phyloP scores from a whole-genome alignment of 2,797 vertebrate genomes.

The Pseudopleuronectes americanus region DNA sequence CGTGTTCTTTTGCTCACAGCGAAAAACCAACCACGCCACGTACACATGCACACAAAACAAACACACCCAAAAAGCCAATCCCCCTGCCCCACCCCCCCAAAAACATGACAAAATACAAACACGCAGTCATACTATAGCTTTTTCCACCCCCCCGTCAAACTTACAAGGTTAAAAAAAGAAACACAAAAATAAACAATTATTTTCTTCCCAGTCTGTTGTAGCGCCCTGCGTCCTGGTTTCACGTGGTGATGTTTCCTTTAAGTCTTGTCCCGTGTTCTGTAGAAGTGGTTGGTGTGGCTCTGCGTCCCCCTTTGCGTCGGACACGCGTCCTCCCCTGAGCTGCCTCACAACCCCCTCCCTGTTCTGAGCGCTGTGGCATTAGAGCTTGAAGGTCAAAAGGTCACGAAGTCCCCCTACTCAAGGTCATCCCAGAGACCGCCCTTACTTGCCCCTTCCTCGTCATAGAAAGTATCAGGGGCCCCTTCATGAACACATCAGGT shows the following conservation, averaged over 20 bases:
- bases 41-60: constrained; percentile 33
- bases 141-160: constrained; percentile 44
- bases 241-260: constrained; percentile 25
- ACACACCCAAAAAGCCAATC: constrained; percentile 36
- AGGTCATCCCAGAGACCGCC: constrained; percentile 58
- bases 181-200: constrained; percentile 80
- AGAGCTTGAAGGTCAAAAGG: constrained; percentile 56
- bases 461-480: constrained; percentile 51
- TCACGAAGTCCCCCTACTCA: constrained; percentile 42
- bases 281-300: constrained; percentile 55
- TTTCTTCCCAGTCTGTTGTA: constrained; percentile 65
- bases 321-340: constrained; percentile 46
- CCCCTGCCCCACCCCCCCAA: background rate
- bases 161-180: constrained; percentile 73
- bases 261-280: constrained; percentile 54
- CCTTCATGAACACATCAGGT: constrained; percentile 60
- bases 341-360: constrained; percentile 31
- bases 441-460: constrained; percentile 24
- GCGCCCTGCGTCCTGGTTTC: constrained; percentile 52
- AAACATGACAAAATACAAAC: constrained; percentile 61
- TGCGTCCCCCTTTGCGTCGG: constrained; percentile 34
- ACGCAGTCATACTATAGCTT: constrained; percentile 63
- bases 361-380: constrained; percentile 20
- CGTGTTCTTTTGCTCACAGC: constrained; percentile 38
- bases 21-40: constrained; percentile 46